Percentiles rank a stretch among this genome's conserved stretches.
Conservation (phyloP, 2,888 invertebrate genomes). For the Trimorus sp. region DNA sequence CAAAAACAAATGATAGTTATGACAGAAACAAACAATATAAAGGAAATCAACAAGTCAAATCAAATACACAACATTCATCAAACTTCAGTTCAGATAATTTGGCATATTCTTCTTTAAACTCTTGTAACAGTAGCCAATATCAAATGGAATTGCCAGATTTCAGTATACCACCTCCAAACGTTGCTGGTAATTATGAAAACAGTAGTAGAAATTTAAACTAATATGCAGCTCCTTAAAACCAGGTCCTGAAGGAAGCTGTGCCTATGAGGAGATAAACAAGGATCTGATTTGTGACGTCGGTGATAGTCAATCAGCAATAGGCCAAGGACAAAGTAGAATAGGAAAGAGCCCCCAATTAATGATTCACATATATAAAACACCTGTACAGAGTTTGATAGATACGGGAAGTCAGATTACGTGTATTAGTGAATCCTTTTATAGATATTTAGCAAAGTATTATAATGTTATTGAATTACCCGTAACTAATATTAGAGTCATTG, state of each 20-base stretch:
- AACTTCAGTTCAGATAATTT: neutral
- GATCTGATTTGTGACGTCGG: conserved; percentile 12
- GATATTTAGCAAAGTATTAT: neutral
- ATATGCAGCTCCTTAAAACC: conserved; percentile 2
- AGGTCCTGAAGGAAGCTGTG: conserved; percentile 11
- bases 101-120: no score
- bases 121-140: no score
- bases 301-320: neutral
- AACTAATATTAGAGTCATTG: neutral
- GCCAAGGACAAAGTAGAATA: neutral
- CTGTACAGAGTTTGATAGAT: neutral
- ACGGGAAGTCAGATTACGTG: conserved; percentile 5
- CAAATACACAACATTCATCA: neutral
- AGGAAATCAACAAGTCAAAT: no score
- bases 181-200: neutral
- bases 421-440: neutral
- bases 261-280: neutral
- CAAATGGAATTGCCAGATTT: neutral
- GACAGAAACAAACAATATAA: no score
- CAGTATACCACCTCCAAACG: neutral
- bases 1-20: no score
- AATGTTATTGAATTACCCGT: neutral
- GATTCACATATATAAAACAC: neutral
- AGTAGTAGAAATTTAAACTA: conserved; percentile 12
- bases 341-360: neutral